Evolutionary conservation across 23 tunicate species (phyloP).

Genomic region (Pegea sp.): DNA sequence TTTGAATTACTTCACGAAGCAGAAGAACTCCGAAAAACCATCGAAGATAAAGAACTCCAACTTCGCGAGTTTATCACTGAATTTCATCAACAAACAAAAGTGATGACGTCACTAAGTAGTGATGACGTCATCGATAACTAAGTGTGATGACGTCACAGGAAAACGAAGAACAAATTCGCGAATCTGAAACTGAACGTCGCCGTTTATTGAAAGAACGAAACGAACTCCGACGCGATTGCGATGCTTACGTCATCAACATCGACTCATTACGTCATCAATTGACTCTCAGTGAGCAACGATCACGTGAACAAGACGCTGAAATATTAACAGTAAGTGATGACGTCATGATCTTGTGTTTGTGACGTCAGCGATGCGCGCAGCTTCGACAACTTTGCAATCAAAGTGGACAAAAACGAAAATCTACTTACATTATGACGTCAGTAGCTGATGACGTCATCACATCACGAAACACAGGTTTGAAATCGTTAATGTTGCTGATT

Average conservation of each 20-base stretch:
- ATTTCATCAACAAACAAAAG: constrained; percentile 46
- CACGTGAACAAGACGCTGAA: constrained; percentile 52
- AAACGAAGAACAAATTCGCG: constrained; percentile 29
- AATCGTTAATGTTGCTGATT: no score
- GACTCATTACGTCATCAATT: constrained; percentile 29
- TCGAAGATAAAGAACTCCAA: constrained; percentile 79
- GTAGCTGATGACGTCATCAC: no score
- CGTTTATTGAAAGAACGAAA: constrained; percentile 38
- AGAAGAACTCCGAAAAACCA: constrained; percentile 61
- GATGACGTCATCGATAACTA: neutral
- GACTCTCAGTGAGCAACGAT: constrained; percentile 18
- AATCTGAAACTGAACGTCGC: constrained; percentile 31
- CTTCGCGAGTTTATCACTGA: constrained; percentile 59
- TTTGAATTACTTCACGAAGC: constrained; percentile 35
- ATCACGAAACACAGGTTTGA: no score
- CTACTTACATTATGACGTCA: no score
- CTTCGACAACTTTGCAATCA: no score
- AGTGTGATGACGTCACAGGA: constrained; percentile 15
- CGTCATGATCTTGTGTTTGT: no score
- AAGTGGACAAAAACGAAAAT: no score
- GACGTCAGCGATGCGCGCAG: no score
- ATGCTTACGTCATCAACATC: constrained; percentile 24
- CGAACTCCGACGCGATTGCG: constrained; percentile 26
- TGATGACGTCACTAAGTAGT: neutral
- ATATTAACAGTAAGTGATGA: constrained; percentile 15